Evolutionary conservation across 2,888 invertebrate species (phyloP), one percentile per base, ranked within the genome.

Genomic region (Helobdella robusta): DNA sequence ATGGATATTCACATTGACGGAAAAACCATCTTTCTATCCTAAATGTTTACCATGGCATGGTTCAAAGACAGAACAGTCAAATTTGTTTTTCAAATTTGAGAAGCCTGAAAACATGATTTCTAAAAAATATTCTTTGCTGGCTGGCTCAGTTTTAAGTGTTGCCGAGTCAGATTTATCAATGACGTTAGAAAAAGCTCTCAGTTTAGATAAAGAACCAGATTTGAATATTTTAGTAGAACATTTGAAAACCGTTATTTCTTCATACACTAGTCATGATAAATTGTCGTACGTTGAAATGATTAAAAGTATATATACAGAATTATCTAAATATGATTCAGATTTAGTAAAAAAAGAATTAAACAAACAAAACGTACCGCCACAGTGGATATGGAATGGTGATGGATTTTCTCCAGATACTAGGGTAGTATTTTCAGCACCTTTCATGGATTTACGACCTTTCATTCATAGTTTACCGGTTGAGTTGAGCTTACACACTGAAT

Each of bases 321-420:
- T 71, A 8, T 44, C 62, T 5, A 44, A 66, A 40, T 59, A 66
- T 23, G 25, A 59, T 18, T 28, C 50, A 11, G 62, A 66, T 8
- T 40, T 60, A 18, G 59, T 70, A 18, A 59, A 44, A 40, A n/a
- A 32, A 20, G 52, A 35, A 28, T 44, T 66, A 1, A 36, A 46
- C 1, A 15, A 61, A 8, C 32, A 59, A 1, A 44, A 66, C 1
- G 25, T 67, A 2, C 50, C 62, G 1, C 30, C 30, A 11, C 40
- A 68, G 2, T 73, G 73, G 73, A 67, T 73, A 8, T 73, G 73
- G 73, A 69, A 72, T 46, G 73, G 73, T 2, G 69, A 72, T 48
- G 73, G 72, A 2, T 73, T 73, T 61, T 59, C 65, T n/a, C 28
- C 66, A 6, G 52, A 66, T 25, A 56, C 67, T 1, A 59, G 66